Conservation (phyloP, 2,888 invertebrate genomes). For the Lasius platythorax region DNA sequence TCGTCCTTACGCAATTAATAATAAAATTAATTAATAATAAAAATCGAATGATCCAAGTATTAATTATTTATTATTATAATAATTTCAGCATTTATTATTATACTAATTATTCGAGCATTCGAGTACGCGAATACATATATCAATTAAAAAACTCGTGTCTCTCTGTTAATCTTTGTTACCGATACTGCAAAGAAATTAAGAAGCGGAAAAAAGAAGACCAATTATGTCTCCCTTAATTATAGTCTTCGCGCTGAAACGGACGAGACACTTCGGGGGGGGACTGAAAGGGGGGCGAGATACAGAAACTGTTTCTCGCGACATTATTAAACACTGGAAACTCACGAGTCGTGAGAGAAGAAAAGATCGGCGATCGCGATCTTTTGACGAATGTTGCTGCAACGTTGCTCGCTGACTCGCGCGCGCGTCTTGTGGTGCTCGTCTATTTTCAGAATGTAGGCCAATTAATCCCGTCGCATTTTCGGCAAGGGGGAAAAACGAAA, state of each 20-base stretch:
- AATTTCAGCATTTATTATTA: too few species aligned
- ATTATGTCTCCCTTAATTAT: not conserved
- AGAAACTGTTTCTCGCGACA: not conserved
- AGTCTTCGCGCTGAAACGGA: not conserved
- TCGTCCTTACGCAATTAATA: not conserved
- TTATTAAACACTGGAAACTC: not conserved
- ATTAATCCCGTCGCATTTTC: conserved; percentile 77
- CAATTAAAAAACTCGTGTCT: not conserved
- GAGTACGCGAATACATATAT: not conserved
- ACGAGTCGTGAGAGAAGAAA: not conserved
- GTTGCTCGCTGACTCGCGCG: not conserved
- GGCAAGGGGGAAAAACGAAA: conserved; percentile 75
- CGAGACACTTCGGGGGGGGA: not conserved
- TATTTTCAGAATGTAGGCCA: conserved; percentile 80
- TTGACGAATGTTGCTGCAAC: conserved; percentile 1
- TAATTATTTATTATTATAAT: too few species aligned
- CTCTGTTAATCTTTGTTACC: not conserved
- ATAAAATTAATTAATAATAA: not conserved
- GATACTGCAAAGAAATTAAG: not conserved
- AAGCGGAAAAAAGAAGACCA: not conserved
- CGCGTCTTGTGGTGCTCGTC: conserved; percentile 56
- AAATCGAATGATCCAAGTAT: not conserved
- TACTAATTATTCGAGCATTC: too few species aligned
- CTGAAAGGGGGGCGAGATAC: not conserved
- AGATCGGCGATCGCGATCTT: conserved; percentile 23